Percentiles rank a stretch among this genome's conserved stretches.
Conservation (phyloP, 2,888 invertebrate species). For the Cheilosia urbana region DNA sequence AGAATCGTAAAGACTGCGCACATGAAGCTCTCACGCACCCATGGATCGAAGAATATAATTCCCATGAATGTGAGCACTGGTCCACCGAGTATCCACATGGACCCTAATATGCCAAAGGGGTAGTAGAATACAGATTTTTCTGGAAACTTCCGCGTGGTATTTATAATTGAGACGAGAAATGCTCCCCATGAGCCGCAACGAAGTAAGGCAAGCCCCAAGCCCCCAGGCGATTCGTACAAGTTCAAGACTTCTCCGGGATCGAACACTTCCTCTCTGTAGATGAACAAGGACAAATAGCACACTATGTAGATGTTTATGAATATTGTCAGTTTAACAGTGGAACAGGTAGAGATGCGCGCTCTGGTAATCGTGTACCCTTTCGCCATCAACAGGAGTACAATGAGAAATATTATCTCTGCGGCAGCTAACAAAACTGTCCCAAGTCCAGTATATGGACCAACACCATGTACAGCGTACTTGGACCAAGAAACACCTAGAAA, state of each 20-base stretch:
- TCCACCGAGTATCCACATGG: conserved; percentile 93
- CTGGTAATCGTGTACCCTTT: conserved; percentile 96
- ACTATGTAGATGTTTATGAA: conserved; percentile 92
- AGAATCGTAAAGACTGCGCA: conserved; percentile 88
- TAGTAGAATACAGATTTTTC: conserved; percentile 93
- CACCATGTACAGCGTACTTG: conserved; percentile 91
- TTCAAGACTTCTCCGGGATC: conserved; percentile 96
- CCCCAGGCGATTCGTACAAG: conserved; percentile 95
- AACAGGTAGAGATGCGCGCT: conserved; percentile 89
- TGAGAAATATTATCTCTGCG: conserved; percentile 90
- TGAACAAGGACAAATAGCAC: conserved; percentile 90
- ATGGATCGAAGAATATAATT: conserved; percentile 91
- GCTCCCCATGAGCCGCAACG: conserved; percentile 92
- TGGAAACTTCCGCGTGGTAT: conserved; percentile 92
- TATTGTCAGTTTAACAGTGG: conserved; percentile 90
- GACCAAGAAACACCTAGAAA: conserved; percentile 89
- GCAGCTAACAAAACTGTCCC: conserved; percentile 86
- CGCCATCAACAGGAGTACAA: conserved; percentile 91
- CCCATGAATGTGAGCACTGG: conserved; percentile 91
- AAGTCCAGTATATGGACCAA: conserved; percentile 85
- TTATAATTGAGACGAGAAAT: conserved; percentile 86
- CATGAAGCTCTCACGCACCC: conserved; percentile 91
- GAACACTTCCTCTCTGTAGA: conserved; percentile 93
- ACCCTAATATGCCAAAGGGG: conserved; percentile 92
- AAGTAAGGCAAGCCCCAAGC: conserved; percentile 91